Evolutionary conservation across 30 jellyfish, hydroid and myxozoan genomes (phyloP).

Genomic region (Chrysaora quinquecirrha): DNA sequence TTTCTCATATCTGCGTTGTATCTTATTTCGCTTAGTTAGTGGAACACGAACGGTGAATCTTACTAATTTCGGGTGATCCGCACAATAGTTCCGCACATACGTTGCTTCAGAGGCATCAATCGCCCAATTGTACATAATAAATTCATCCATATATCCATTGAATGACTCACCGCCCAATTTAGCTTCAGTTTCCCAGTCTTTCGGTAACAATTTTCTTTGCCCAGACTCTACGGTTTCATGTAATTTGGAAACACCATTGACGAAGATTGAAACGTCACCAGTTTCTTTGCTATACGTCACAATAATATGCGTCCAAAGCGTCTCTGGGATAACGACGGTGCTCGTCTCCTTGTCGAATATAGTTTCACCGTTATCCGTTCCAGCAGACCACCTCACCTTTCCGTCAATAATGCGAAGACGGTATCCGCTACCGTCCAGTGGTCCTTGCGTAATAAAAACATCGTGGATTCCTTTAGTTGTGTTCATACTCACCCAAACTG

Average conservation of each 20-base stretch:
- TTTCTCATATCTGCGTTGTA: not conserved
- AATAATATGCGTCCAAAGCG: slow-evolving; percentile 93
- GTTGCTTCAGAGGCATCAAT: slow-evolving; percentile 89
- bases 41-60: slow-evolving; percentile 96
- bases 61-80: slow-evolving; percentile 97
- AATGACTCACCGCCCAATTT: slow-evolving; percentile 88
- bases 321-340: slow-evolving; percentile 80
- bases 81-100: slow-evolving; percentile 95
- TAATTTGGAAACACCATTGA: slow-evolving; percentile 74
- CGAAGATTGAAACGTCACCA: slow-evolving; percentile 81
- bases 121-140: slow-evolving; percentile 96
- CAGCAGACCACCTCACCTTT: slow-evolving; percentile 84
- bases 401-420: slow-evolving; percentile 92
- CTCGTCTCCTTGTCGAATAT: slow-evolving; percentile 76
- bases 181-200: slow-evolving; percentile 97
- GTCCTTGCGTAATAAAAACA: slow-evolving; percentile 88
- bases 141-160: slow-evolving; percentile 90
- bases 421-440: slow-evolving; percentile 87
- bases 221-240: slow-evolving; percentile 63
- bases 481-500: slow-evolving; percentile 89
- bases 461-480: slow-evolving; percentile 87
- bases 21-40: slow-evolving; percentile 76
- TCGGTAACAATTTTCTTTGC: slow-evolving; percentile 81
- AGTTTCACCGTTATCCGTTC: slow-evolving; percentile 89
- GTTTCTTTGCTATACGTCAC: slow-evolving; percentile 79